Conservation (phyloP, 2,888 invertebrate genomes). For the Epirrita christyi region DNA sequence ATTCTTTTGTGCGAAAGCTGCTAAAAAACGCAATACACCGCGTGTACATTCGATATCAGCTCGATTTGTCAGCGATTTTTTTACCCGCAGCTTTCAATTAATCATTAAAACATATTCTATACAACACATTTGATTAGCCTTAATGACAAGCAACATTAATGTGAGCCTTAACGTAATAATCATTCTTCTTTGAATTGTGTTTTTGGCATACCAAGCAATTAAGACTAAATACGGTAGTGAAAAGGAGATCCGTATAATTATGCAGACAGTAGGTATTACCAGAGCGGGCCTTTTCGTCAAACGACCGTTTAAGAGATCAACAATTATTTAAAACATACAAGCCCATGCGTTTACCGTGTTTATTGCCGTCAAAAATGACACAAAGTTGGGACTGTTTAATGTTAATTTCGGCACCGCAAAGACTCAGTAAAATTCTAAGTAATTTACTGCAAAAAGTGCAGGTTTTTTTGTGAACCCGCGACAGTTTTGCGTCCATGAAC, state of each 20-base stretch:
- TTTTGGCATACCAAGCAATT: slow-evolving; percentile 37
- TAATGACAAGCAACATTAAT: slow-evolving; percentile 58
- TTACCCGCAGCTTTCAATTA: slow-evolving; percentile 62
- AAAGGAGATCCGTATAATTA: slow-evolving; percentile 39
- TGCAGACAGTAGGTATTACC: slow-evolving; percentile 42
- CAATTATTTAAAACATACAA: slow-evolving; percentile 64
- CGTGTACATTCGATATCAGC: slow-evolving; percentile 61
- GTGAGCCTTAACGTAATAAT: slow-evolving; percentile 34
- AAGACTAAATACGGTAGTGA: slow-evolving; percentile 40
- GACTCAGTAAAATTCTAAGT: slow-evolving; percentile 61
- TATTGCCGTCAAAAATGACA: slow-evolving; percentile 67
- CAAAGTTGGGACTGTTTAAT: slow-evolving; percentile 66
- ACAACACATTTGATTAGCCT: slow-evolving; percentile 58
- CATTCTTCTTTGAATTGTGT: slow-evolving; percentile 30
- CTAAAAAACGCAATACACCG: slow-evolving; percentile 58
- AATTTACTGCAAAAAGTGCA: slow-evolving; percentile 79
- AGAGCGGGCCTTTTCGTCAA: slow-evolving; percentile 42
- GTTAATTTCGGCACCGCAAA: slow-evolving; percentile 70
- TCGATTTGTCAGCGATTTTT: slow-evolving; percentile 77
- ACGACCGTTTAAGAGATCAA: slow-evolving; percentile 49
- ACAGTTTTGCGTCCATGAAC: slow-evolving; percentile 69
- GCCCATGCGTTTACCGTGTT: slow-evolving; percentile 67
- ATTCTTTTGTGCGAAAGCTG: slow-evolving; percentile 64
- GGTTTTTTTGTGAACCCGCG: slow-evolving; percentile 60
- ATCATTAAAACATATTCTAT: slow-evolving; percentile 60